phyloP scores from a whole-genome alignment of 2,113 vertebrate genomes.

The Ictalurus furcatus region DNA sequence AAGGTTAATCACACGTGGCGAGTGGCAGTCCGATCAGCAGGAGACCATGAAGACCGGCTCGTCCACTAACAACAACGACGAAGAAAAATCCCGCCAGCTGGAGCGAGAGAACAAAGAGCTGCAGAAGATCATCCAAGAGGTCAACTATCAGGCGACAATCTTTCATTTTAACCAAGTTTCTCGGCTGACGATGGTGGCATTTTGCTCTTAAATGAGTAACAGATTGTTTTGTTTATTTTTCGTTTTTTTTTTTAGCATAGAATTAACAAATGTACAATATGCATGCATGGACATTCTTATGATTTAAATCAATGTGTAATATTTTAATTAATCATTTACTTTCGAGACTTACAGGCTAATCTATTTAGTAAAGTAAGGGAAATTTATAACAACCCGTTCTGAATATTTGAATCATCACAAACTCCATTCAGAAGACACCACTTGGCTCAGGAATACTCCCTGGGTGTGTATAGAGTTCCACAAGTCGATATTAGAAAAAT shows the following conservation, averaged over 20 bases:
- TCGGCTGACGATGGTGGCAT: too few species aligned
- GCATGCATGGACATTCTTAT: not conserved
- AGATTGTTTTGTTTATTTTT: too few species aligned
- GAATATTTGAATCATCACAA: not conserved
- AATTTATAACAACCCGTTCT: not conserved
- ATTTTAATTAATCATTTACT: not conserved
- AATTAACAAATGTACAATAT: too few species aligned
- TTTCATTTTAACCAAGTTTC: not conserved
- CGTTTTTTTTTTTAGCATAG: too few species aligned
- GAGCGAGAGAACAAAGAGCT: constrained; percentile 93
- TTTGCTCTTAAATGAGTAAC: too few species aligned
- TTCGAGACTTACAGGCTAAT: not conserved
- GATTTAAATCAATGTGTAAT: not conserved
- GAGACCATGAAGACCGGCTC: constrained; percentile 96
- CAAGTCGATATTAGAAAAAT: not conserved
- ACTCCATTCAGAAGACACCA: not conserved
- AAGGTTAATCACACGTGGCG: constrained; percentile 89
- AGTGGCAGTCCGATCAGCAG: constrained; percentile 97
- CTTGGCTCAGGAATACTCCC: not conserved
- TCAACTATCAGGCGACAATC: not conserved
- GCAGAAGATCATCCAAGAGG: constrained; percentile 95
- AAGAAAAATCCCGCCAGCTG: constrained; percentile 91
- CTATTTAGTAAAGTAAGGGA: not conserved
- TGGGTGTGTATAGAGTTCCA: not conserved
- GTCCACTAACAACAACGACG: constrained; percentile 95